Conservation (phyloP, 1,140 invertebrate species). For the Bombus breviceps region DNA sequence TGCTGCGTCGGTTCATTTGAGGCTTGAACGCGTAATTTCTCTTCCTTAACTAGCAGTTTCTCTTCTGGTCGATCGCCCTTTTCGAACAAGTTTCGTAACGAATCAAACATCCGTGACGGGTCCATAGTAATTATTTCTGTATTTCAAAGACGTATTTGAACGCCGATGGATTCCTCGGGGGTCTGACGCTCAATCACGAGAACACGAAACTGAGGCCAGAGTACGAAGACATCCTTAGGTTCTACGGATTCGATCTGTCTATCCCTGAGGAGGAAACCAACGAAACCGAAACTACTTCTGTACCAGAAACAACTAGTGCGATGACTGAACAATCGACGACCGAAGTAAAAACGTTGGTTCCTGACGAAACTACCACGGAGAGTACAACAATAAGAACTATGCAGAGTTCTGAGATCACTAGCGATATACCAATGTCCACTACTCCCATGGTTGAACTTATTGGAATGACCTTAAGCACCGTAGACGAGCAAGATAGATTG, state of each 20-base stretch:
- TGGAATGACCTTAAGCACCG: slow-evolving; percentile 12
- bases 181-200: slow-evolving; percentile 89
- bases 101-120: background rate
- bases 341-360: background rate
- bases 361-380: background rate
- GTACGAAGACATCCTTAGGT: slow-evolving; percentile 88
- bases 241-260: slow-evolving; percentile 89
- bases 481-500: slow-evolving; percentile 23
- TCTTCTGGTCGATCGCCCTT: slow-evolving; percentile 20
- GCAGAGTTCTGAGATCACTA: background rate
- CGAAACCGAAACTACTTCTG: slow-evolving; percentile 51
- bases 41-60: slow-evolving; percentile 20
- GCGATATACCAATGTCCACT: background rate
- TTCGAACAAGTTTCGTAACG: slow-evolving; percentile 5
- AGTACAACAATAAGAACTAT: background rate
- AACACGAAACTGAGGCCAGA: slow-evolving; percentile 87
- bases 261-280: slow-evolving; percentile 32
- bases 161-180: slow-evolving; percentile 90
- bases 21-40: slow-evolving; percentile 33
- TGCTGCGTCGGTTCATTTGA: background rate
- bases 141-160: slow-evolving; percentile 89
- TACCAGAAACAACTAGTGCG: background rate
- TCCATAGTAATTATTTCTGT: background rate
- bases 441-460: slow-evolving; percentile 8
- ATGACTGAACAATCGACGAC: slow-evolving; percentile 30